Conservation (phyloP, 2,113 vertebrate species). For the Cinclus cinclus region DNA sequence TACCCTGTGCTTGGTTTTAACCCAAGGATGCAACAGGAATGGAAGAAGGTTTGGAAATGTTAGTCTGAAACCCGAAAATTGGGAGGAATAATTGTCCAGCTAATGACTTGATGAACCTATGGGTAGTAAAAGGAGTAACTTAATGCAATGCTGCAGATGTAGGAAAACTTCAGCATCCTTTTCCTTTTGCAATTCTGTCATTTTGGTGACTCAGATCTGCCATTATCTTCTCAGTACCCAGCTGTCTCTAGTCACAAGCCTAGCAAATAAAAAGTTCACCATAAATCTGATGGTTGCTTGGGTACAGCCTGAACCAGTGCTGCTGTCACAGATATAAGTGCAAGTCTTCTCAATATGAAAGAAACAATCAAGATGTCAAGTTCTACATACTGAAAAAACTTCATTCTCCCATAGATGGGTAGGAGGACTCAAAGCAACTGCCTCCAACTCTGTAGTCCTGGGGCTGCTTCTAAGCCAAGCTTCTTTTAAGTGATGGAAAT, state of each 20-base stretch:
- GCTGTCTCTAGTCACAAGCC: constrained; percentile 15
- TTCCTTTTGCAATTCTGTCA: background rate
- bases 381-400: background rate
- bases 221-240: constrained; percentile 4
- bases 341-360: background rate
- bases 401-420: background rate
- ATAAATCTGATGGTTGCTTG: constrained; percentile 18
- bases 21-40: background rate
- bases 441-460: background rate
- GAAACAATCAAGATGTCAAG: background rate
- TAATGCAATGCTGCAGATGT: background rate
- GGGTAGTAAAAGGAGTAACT: background rate
- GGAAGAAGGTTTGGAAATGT: background rate
- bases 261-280: constrained; percentile 9
- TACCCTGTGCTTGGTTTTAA: background rate
- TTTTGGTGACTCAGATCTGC: constrained; percentile 35
- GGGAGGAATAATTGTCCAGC: background rate
- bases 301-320: background rate
- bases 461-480: background rate
- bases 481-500: background rate
- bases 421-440: background rate
- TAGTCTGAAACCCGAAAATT: background rate
- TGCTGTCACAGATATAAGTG: background rate
- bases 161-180: background rate
- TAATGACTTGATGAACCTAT: background rate